Evolutionary conservation across 1,140 invertebrate genomes (phyloP).

Genomic region (Anoplophora glabripennis): DNA sequence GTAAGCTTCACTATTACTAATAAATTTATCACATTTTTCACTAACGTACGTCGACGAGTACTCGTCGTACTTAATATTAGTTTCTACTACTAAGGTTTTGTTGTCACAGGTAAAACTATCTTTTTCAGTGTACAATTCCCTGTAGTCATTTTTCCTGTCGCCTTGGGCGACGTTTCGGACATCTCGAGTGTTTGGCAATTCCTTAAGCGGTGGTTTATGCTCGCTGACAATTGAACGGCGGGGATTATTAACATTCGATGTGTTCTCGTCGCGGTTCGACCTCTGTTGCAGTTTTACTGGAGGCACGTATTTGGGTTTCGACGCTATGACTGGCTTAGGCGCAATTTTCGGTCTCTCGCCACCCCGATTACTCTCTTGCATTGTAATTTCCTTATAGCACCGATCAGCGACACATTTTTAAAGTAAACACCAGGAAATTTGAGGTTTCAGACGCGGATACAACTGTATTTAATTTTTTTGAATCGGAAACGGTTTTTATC

Average conservation of each 20-base stretch:
- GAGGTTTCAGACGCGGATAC: not conserved
- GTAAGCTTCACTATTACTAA: slow-evolving; percentile 22
- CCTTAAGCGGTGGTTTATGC: not conserved
- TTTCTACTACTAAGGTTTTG: slow-evolving; percentile 11
- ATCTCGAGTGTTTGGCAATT: slow-evolving; percentile 8
- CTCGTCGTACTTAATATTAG: slow-evolving; percentile 25
- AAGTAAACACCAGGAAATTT: not conserved
- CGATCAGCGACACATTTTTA: not conserved
- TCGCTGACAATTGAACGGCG: not conserved
- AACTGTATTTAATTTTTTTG: not conserved
- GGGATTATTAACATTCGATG: not conserved
- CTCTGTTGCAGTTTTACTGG: slow-evolving; percentile 38
- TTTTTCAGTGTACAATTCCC: slow-evolving; percentile 18
- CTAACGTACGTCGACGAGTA: slow-evolving; percentile 28
- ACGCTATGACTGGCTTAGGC: slow-evolving; percentile 45
- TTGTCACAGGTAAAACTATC: slow-evolving; percentile 5
- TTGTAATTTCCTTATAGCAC: slow-evolving; percentile 14
- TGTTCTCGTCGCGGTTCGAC: slow-evolving; percentile 2
- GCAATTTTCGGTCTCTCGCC: slow-evolving; percentile 43
- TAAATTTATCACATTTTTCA: slow-evolving; percentile 41
- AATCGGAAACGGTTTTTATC: not conserved
- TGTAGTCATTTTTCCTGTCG: slow-evolving; percentile 22
- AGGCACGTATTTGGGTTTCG: slow-evolving; percentile 46
- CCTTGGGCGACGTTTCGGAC: slow-evolving; percentile 6
- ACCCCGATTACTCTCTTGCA: slow-evolving; percentile 35